Evolutionary conservation across 1,140 invertebrate genomes (phyloP), one percentile per base, ranked within the genome.

Genomic region (Acromyrmex echinatior): DNA sequence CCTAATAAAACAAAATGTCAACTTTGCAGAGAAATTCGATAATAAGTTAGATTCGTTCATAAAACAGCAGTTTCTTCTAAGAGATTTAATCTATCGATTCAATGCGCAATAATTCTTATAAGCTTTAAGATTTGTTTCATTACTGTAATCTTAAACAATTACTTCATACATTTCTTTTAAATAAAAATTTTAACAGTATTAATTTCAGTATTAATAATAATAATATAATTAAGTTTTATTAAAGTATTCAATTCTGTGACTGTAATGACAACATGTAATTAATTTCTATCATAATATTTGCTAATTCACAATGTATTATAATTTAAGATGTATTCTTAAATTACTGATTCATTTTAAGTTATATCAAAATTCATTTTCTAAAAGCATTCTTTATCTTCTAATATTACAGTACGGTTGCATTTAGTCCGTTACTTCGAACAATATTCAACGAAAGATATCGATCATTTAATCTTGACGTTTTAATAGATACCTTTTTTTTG

Each of bases 401-500:
- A 10, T 21, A 18, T 25, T 35, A 56, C 18, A 35, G 58, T 58
- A 74, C 35, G 1, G n/a, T 39, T 76, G 31, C 73, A 16, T 35
- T 35, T 35, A 28, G 18, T 10, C 9, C 12, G 14, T 70, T 74
- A 73, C 5, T 60, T 45, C 16, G 12, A 62, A 39, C 25, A 35
- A 63, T 35, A n/a, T 58, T 58, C 35, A 16, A 31, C 12, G 62
- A 82, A 60, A 3, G 58, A 63, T 62, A 39, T 84, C 70, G 58
- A 35, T 84, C 31, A 60, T 62, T 53, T 56, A 70, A 80, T 74
- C 18, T 60, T 35, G 14, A 28, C 35, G 12, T 60, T 45, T 49
- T 71, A 45, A 82, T 73, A 82, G 74, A 51, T 51, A 63, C n/a
- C 31, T 35, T 35, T 35, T 35, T 25, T 35, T 18, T 45, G 51